These are phyloP conservation scores for Scaptomyza cyrtandrae DNA, from an alignment of 2,888 invertebrate species.

Conservation along the genomic window DNA sequence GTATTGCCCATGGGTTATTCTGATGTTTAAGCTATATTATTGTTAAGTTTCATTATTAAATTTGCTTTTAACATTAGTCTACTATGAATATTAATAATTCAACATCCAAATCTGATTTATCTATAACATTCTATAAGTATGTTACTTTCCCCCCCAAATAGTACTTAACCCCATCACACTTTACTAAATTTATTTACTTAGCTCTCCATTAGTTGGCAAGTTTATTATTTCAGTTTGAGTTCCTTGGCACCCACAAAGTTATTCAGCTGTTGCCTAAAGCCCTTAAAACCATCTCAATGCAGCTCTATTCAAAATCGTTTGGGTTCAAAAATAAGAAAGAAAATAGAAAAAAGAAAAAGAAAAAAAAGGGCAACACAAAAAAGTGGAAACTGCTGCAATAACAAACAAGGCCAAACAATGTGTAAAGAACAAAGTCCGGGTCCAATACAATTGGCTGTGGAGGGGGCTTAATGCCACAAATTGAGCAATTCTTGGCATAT, in stretches of 20 bases:
- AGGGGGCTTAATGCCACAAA: conserved; percentile 74
- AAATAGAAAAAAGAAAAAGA: conserved; percentile 13
- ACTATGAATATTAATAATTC: too few relatives aligned
- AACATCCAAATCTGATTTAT: too few relatives aligned
- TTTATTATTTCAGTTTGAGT: conserved; percentile 43
- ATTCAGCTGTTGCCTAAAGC: conserved; percentile 11
- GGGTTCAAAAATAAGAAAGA: conserved; percentile 16
- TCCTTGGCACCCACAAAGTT: conserved; percentile 6
- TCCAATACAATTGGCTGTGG: conserved; percentile 21
- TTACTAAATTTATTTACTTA: conserved; percentile 3
- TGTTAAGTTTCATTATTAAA: too few relatives aligned
- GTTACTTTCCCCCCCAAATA: background rate
- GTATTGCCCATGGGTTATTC: too few relatives aligned
- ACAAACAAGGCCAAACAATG: conserved; percentile 64
- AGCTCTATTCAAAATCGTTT: conserved; percentile 15
- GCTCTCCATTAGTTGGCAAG: conserved; percentile 22
- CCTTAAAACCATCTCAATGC: conserved; percentile 16
- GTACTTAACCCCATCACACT: background rate
- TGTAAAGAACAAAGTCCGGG: conserved; percentile 34
- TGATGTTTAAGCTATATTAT: too few relatives aligned
- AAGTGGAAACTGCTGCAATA: conserved; percentile 68
- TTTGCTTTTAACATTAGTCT: too few relatives aligned
- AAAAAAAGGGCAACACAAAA: background rate
- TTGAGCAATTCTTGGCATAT: conserved; percentile 72
- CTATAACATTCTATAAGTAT: background rate